Evolutionary conservation across 2,113 vertebrate genomes (phyloP).

Genomic region (Hemichromis elongatus): DNA sequence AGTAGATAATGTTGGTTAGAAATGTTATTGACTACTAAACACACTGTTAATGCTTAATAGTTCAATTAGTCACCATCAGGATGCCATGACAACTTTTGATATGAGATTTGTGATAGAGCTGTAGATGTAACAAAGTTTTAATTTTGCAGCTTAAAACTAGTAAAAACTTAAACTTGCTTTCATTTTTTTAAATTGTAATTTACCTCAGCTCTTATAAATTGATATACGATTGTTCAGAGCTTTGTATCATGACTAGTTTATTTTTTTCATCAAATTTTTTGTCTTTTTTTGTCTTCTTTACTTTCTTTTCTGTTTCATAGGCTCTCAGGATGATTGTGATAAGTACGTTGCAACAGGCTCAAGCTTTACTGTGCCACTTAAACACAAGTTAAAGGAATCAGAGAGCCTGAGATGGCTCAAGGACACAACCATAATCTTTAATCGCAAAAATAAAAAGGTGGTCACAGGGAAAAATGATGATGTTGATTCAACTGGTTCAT

Average conservation of each 20-base stretch:
- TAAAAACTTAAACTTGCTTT: rapidly evolving
- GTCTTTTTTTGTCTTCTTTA: background rate
- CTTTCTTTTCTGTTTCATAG: background rate
- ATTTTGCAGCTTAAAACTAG: background rate
- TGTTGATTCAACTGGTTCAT: rapidly evolving
- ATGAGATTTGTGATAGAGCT: background rate
- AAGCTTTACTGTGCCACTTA: rapidly evolving
- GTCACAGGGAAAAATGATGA: rapidly evolving
- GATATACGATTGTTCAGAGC: rapidly evolving
- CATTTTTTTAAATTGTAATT: background rate
- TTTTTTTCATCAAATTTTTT: rapidly evolving
- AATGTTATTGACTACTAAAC: background rate
- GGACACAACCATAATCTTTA: rapidly evolving
- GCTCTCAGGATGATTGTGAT: background rate
- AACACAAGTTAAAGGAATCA: rapidly evolving
- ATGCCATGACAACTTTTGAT: background rate
- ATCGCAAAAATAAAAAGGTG: rapidly evolving
- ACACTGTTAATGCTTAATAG: rapidly evolving
- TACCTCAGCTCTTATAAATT: rapidly evolving
- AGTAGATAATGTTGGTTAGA: rapidly evolving
- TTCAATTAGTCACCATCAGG: rapidly evolving
- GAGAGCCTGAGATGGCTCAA: rapidly evolving
- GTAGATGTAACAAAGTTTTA: rapidly evolving
- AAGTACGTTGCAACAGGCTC: rapidly evolving
- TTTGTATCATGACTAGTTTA: rapidly evolving